phyloP scores from a whole-genome alignment of 2,797 vertebrate genomes.

The Babyrousa celebensis region DNA sequence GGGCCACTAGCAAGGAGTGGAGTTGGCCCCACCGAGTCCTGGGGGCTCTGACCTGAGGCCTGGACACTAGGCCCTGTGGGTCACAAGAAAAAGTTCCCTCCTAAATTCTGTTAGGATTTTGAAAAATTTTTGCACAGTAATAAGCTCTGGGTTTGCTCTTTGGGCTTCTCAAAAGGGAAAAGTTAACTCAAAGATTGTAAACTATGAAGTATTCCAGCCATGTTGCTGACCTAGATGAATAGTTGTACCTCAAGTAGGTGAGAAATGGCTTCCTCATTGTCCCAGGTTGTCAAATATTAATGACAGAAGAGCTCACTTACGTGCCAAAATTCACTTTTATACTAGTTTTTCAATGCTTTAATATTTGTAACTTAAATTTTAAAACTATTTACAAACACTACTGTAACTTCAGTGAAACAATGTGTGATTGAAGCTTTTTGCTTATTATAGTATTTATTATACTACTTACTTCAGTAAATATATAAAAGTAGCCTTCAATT shows the following conservation, averaged over 20 bases:
- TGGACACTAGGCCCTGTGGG: constrained; percentile 45
- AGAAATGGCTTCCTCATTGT: constrained; percentile 85
- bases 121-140: constrained; percentile 94
- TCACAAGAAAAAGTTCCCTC: constrained; percentile 77
- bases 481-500: constrained; percentile 91
- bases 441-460: constrained; percentile 96
- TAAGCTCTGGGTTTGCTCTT: constrained; percentile 91
- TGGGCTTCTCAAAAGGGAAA: constrained; percentile 92
- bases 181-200: constrained; percentile 90
- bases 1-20: constrained; percentile 54
- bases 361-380: constrained; percentile 91
- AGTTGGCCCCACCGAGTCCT: neutral
- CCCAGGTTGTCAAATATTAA: constrained; percentile 83
- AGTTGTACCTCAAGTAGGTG: constrained; percentile 91
- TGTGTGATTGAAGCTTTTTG: constrained; percentile 98
- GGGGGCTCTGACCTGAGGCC: constrained; percentile 55
- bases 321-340: constrained; percentile 96
- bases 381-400: constrained; percentile 95
- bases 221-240: constrained; percentile 87
- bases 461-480: constrained; percentile 95
- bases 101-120: constrained; percentile 87
- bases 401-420: constrained; percentile 98
- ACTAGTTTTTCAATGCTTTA: constrained; percentile 92
- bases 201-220: constrained; percentile 90
- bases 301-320: constrained; percentile 90